phyloP scores from a whole-genome alignment of 92 coral and sea anemone species.

The Actinernus sp. region DNA sequence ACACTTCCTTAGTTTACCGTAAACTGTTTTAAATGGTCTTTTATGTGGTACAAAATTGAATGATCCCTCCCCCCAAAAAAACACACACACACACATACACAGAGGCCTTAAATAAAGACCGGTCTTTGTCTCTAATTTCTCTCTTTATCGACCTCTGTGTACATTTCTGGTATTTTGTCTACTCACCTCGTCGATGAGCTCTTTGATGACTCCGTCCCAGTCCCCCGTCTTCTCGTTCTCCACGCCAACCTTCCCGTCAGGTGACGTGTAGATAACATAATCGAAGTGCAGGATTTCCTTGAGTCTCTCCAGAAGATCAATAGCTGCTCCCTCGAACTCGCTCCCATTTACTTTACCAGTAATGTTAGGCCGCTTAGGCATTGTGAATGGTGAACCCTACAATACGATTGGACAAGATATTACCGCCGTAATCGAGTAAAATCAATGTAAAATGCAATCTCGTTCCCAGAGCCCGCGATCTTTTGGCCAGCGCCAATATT shows the following conservation, averaged over 20 bases:
- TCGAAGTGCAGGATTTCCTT: constrained; percentile 45
- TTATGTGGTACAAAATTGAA: too few species aligned
- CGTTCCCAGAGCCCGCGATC: too few species aligned
- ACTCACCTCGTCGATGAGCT: constrained; percentile 48
- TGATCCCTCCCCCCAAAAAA: too few species aligned
- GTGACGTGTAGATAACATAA: constrained; percentile 56
- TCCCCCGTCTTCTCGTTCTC: constrained; percentile 16
- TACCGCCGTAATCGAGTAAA: too few species aligned
- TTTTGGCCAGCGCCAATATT: too few species aligned
- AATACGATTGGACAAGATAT: too few species aligned
- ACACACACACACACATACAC: too few species aligned
- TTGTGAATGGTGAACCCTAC: constrained; percentile 29
- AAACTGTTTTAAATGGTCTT: too few species aligned
- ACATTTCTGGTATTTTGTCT: background rate
- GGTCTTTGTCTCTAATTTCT: background rate
- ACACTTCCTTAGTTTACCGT: too few species aligned
- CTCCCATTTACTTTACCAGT: background rate
- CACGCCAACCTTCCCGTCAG: constrained; percentile 53
- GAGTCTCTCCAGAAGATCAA: constrained; percentile 56
- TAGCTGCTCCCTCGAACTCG: constrained; percentile 50
- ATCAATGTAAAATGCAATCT: too few species aligned
- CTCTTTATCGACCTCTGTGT: constrained; percentile 14
- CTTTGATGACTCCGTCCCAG: constrained; percentile 68
- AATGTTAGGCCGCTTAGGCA: constrained; percentile 1
- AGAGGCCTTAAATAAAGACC: background rate